A percentile compares a stretch with the other conserved stretches of the same genome.
phyloP scores from a whole-genome alignment of 2,113 vertebrate genomes.

The Bambusicola thoracicus region DNA sequence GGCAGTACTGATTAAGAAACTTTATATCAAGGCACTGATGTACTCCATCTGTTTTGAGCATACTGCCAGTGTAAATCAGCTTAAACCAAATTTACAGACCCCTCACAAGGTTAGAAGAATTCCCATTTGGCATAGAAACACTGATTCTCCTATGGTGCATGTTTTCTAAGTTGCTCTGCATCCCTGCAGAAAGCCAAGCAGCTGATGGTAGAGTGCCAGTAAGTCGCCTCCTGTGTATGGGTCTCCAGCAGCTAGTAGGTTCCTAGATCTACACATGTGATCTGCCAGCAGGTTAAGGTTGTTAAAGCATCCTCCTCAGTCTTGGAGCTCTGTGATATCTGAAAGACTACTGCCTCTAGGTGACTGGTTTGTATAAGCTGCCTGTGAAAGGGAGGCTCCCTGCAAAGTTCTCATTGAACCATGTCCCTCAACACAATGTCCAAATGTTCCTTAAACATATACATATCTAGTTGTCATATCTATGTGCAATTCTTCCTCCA shows the following conservation, averaged over 20 bases:
- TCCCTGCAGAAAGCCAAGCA: background rate
- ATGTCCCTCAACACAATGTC: no score
- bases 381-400: background rate
- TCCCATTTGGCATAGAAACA: background rate
- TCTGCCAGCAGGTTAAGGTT: rapidly evolving
- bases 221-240: rapidly evolving
- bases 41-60: conserved; percentile 54
- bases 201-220: background rate
- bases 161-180: background rate
- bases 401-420: no score
- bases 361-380: background rate
- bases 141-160: background rate
- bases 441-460: no score
- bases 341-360: background rate
- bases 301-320: background rate
- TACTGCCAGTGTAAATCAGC: conserved; percentile 32
- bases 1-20: conserved; percentile 6
- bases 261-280: background rate
- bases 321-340: background rate
- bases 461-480: background rate
- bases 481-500: background rate
- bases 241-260: background rate
- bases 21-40: background rate
- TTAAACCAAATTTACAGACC: conserved; percentile 2
- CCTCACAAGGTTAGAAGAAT: background rate